Evolutionary conservation across 2,797 vertebrate genomes (phyloP).

Genomic region (Numenius phaeopus): DNA sequence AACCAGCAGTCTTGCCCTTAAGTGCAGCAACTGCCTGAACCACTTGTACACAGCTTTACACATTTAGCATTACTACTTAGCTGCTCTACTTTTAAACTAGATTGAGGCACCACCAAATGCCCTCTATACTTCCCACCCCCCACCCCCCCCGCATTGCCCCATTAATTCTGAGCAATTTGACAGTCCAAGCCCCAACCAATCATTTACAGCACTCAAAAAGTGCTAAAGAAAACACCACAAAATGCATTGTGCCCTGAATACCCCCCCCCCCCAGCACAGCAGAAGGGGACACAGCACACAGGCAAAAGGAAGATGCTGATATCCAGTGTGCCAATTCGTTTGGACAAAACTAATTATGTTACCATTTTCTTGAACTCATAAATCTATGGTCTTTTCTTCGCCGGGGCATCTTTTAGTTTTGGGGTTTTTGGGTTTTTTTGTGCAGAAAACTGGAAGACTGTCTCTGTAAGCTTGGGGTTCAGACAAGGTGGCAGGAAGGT

Average conservation of each 20-base stretch:
- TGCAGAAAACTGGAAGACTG: not conserved
- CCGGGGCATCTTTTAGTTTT: not conserved
- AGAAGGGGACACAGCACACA: not conserved
- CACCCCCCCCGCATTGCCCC: not conserved
- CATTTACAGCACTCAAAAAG: not conserved
- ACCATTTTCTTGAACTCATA: not conserved
- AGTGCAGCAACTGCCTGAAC: not conserved
- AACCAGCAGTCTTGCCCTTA: not conserved
- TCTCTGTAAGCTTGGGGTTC: not conserved
- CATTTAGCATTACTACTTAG: too few species aligned
- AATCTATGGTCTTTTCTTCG: not conserved
- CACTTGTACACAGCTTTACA: rapidly evolving
- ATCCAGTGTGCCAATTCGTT: rapidly evolving
- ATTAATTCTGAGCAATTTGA: not conserved
- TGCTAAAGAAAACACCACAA: not conserved
- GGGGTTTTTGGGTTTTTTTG: too few species aligned
- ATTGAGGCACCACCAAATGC: not conserved
- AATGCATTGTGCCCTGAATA: rapidly evolving
- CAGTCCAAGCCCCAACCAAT: not conserved
- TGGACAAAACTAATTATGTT: not conserved
- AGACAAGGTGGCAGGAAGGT: not conserved
- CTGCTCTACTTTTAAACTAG: not conserved
- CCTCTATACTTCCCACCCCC: not conserved
- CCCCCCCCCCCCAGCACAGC: not conserved
- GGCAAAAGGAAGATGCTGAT: not conserved